phyloP scores from a whole-genome alignment of 1,140 invertebrate species.

The Euura lappo region DNA sequence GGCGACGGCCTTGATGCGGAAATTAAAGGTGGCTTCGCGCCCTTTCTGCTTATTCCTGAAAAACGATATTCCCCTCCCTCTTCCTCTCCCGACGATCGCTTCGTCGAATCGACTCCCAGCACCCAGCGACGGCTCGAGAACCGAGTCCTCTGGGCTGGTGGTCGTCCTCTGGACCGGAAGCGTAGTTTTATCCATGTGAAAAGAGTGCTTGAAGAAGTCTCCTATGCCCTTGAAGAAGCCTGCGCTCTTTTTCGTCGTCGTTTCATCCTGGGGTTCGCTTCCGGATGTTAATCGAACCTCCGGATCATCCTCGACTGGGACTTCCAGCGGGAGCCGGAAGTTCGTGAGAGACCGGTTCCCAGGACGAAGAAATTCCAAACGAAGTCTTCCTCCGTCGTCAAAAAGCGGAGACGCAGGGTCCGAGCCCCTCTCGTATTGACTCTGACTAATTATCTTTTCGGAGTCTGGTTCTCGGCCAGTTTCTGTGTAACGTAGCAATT shows the following conservation, averaged over 20 bases:
- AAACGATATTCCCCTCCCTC: neutral
- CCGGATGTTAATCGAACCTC: neutral
- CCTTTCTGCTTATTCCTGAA: neutral
- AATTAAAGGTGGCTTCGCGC: neutral
- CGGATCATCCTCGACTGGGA: neutral
- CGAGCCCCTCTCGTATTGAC: too few species aligned
- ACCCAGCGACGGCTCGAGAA: too few species aligned
- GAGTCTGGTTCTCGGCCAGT: too few species aligned
- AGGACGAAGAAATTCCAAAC: neutral
- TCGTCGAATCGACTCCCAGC: too few species aligned
- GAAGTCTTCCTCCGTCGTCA: neutral
- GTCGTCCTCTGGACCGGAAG: neutral
- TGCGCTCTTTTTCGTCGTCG: neutral
- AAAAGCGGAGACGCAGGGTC: too few species aligned
- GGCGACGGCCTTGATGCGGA: neutral
- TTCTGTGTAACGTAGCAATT: too few species aligned
- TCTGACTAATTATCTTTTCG: too few species aligned
- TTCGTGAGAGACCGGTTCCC: neutral
- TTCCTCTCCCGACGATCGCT: too few species aligned
- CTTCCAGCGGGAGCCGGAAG: neutral
- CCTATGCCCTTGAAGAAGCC: slow-evolving; percentile 21
- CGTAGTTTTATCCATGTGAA: neutral
- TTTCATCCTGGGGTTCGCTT: neutral
- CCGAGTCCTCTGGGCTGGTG: neutral
- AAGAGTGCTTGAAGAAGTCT: slow-evolving; percentile 16